Evolutionary conservation across 2,113 vertebrate species (phyloP), one percentile per base, ranked within the genome.

Genomic region (Vanacampus margaritifer): DNA sequence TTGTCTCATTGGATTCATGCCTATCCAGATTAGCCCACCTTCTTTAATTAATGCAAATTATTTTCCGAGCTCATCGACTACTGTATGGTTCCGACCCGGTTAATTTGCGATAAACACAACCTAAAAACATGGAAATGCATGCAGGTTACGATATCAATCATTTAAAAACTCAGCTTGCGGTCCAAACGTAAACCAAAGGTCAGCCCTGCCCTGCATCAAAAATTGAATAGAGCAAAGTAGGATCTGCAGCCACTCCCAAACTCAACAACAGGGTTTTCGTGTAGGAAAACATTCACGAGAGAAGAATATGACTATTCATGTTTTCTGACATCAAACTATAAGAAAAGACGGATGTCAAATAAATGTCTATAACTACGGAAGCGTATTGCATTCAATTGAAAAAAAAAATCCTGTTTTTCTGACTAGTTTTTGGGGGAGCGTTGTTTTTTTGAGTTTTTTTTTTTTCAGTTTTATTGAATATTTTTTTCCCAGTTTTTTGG

Each of bases 151-250:
- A 54, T 48, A 72, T 84, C 54, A 81, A 86, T 81, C 71, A 81
- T 84, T 81, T 71, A 84, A 79, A 81, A 51, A 17, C 23, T 1
- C 59, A 68, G 59, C 68, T 64, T 86, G 71, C 74, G 76, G 83
- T 79, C 68, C 45, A 81, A 78, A 79, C 70, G 78, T 67, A 83
- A 79, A 74, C 51, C 53, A 79, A 85, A 85, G 84, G 84, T 86
- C 81, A 79, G 60, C 50, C 58, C 79, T 75, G 67, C 76, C 76
- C 45, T 59, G 57, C 68, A 79, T 85, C 51, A 81, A 85, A 81
- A 68, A 79, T 77, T 76, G 41, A 79, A 64, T 70, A n/a, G 64
- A 6, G n/a, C 62, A 43, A 23, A 35, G 7, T 64, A 64, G 64
- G 74, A 71, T 43, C 21, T 48, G 67, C 53, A 65, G 16, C 67